These are phyloP conservation scores for Tupaia chinensis DNA, from an alignment of 2,113 vertebrate genomes.

Conservation along the genomic window DNA sequence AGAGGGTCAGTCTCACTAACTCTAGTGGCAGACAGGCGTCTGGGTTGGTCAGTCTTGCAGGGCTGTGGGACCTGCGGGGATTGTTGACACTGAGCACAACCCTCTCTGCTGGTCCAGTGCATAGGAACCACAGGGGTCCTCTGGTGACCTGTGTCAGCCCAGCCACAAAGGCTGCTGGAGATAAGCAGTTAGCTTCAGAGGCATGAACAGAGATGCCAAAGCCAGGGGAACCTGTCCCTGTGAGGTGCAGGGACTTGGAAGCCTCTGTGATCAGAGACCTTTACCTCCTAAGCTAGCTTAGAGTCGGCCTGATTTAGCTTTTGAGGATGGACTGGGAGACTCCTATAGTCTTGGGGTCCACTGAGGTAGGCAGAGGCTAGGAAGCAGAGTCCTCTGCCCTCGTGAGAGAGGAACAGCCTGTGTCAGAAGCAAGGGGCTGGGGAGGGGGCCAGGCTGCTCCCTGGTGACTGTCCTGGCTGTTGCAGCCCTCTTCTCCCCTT, in stretches of 20 bases:
- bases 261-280: rapidly evolving
- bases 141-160: neutral
- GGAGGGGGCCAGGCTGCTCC: rapidly evolving
- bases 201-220: neutral
- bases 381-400: neutral
- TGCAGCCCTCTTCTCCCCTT: no score
- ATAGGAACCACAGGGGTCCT: neutral
- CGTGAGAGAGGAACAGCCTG: neutral
- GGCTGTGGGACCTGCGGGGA: neutral
- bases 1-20: neutral
- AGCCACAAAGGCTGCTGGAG: neutral
- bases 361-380: neutral
- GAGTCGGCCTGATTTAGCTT: neutral
- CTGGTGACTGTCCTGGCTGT: neutral
- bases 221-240: neutral
- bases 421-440: neutral
- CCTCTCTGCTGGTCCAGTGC: neutral
- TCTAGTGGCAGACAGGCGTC: neutral
- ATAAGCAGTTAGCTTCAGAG: neutral
- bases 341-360: neutral
- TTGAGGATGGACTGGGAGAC: neutral
- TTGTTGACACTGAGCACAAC: neutral
- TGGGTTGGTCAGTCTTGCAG: neutral
- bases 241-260: neutral
- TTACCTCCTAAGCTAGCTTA: rapidly evolving